Evolutionary conservation across 2,888 invertebrate genomes (phyloP), one percentile per base, ranked within the genome.

Genomic region (Julus scandinavius): DNA sequence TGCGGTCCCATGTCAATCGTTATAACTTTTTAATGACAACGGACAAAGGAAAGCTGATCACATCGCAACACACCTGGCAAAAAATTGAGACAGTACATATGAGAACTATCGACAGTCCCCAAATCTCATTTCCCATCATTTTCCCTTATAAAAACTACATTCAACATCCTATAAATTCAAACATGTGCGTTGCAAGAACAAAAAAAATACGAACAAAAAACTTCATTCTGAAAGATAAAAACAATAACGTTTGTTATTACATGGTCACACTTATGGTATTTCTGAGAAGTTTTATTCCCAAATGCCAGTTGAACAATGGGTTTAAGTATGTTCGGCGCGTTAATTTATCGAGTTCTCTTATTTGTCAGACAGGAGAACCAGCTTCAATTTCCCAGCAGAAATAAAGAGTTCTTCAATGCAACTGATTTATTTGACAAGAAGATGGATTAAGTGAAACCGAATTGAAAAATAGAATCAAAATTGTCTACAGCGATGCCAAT

Each of bases 401-500:
- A 29, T 72, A 29, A n/a, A 20, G 20, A 20, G 7, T 72, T 72
- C 72, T 72, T 29, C 72, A 11, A 72, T 72, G 72, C 29, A 3
- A 72, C 72, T 72, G 72, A 72, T 72, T 72, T 72, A 72, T 72
- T 72, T 72, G 72, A 72, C 72, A 72, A 72, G 72, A 72, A 72
- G 72, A 72, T 72, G 72, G 72, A 72, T 72, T 72, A 72, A 72
- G 72, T 29, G 72, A 29, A 72, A 72, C 72, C 9, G 72, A 72
- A 72, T 72, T 72, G 72, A 29, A 72, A 63, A 20, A 72, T 11
- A 72, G 72, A 72, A 72, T 72, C 29, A 72, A 29, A 72, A 72
- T 72, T 72, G 72, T n/a, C 72, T 29, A 29, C 72, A 20, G 63
- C 5, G 20, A n/a, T 63, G 63, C 63, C 20, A 3, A 20, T 63